Conservation (phyloP, 2,888 invertebrate species). For the Synergus gifuensis region DNA sequence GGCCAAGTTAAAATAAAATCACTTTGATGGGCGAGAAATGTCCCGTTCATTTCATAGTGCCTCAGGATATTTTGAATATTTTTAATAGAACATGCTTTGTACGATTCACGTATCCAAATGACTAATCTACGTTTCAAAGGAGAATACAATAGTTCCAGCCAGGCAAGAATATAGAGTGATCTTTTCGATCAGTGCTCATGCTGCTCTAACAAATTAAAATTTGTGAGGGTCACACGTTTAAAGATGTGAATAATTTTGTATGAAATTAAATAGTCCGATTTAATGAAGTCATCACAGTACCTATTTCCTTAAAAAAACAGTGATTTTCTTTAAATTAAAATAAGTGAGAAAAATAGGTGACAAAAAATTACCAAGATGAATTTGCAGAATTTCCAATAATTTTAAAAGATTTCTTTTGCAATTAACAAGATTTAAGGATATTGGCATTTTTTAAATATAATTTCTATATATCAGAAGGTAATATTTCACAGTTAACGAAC, state of each 20-base stretch:
- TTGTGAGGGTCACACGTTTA: not conserved
- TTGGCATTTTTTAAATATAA: not conserved
- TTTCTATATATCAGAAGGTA: not conserved
- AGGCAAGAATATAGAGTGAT: not conserved
- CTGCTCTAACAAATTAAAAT: not conserved
- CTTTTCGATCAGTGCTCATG: not conserved
- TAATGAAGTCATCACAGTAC: too few relatives aligned
- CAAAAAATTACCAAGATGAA: too few relatives aligned
- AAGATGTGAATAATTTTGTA: not conserved
- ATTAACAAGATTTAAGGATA: too few relatives aligned
- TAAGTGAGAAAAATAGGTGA: too few relatives aligned
- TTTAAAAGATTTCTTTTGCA: too few relatives aligned
- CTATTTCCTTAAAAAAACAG: too few relatives aligned
- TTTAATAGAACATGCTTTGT: slow-evolving; percentile 10
- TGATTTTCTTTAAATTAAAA: too few relatives aligned
- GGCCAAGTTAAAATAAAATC: not conserved
- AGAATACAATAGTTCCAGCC: not conserved
- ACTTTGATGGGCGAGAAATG: slow-evolving; percentile 1
- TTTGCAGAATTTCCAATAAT: too few relatives aligned
- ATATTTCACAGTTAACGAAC: not conserved
- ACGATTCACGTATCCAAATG: slow-evolving; percentile 11
- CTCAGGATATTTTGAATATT: slow-evolving; percentile 12
- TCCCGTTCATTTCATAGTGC: not conserved
- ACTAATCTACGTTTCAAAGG: slow-evolving; percentile 5
- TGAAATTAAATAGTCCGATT: not conserved